Base-by-base conservation (phyloP, 2,797 vertebrate genomes). In the Phoxinus dragarum region DNA sequence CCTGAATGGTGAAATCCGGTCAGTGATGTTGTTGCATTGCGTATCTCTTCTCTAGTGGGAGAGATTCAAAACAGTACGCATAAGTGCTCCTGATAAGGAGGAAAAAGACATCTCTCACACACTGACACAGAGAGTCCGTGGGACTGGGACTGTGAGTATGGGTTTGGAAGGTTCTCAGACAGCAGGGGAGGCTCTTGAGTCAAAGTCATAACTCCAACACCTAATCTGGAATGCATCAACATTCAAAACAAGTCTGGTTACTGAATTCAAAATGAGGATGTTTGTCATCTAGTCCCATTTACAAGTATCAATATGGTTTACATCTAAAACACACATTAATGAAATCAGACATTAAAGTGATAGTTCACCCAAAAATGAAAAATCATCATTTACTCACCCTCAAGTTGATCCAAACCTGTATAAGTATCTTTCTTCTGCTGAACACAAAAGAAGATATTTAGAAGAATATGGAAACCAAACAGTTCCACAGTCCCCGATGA, bases 81-180 rank as follows among this genome's bases (percentile, higher is more conserved):
- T n/a, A 71, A 81, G 80, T 40, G 47, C 52, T 73, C 19, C 42
- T 64, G 40, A 61, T 61, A 74, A 27, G 3, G 14, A 71, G 47
- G 67, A 72, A 59, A 59, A 82, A 83, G 16, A 82, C 12, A 74
- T 66, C 56, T 47, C 12, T 36, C 40, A 64, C 27, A 82, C 21
- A 47, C 11, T 10, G 40, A 82, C 27, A 73, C 40, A 61, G 56
- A 3, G 67, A 44, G 54, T 66, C 36, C 2, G 17, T 23, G 27
- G 40, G 69, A 64, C 19, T 36, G 47, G 40, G 69, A 64, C 27
- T 36, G 34, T 38, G 11, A 64, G 71, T 19, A 38, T 47, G 36
- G 34, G 5, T 68, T 11, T 68, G 44, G 19, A 17, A 56, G 67
- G 16, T 83, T 89, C 71, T 84, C 71, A 88, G 76, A 84, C 59